A percentile compares a stretch with the other conserved stretches of the same genome.
These are phyloP conservation scores for Saxidomus purpurata DNA, from an alignment of 1,140 invertebrate species.

Conservation along the genomic window DNA sequence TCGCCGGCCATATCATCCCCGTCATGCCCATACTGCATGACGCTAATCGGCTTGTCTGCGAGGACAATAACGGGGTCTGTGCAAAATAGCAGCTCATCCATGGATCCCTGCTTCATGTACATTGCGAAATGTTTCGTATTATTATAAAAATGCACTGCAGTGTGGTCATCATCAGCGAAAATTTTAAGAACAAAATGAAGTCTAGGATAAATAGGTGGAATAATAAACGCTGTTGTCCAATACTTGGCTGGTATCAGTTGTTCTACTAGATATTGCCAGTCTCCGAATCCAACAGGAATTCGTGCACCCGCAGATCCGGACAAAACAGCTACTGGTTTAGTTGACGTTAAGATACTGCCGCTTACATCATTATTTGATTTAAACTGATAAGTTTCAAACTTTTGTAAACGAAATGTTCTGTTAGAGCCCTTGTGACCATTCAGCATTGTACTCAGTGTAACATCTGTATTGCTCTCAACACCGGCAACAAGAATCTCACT, in stretches of 20 bases:
- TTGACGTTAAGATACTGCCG: not conserved
- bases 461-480: not conserved
- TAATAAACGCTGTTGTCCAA: not conserved
- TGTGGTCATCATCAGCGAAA: not conserved
- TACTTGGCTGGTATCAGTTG: constrained; percentile 1
- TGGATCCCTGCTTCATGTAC: not conserved
- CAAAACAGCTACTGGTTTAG: not conserved
- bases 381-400: not conserved
- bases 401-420: not conserved
- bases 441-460: not conserved
- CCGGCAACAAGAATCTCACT: not conserved
- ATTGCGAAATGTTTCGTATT: not conserved
- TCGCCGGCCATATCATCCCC: not conserved
- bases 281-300: not conserved
- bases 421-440: not conserved
- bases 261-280: not conserved
- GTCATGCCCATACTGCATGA: not conserved
- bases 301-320: not conserved
- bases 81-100: not conserved
- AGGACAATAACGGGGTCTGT: not conserved
- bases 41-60: not conserved
- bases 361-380: not conserved
- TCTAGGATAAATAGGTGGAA: not conserved
- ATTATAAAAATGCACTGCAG: not conserved
- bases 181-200: not conserved